phyloP scores from a whole-genome alignment of 2,797 vertebrate species.

The Cuculus canorus region DNA sequence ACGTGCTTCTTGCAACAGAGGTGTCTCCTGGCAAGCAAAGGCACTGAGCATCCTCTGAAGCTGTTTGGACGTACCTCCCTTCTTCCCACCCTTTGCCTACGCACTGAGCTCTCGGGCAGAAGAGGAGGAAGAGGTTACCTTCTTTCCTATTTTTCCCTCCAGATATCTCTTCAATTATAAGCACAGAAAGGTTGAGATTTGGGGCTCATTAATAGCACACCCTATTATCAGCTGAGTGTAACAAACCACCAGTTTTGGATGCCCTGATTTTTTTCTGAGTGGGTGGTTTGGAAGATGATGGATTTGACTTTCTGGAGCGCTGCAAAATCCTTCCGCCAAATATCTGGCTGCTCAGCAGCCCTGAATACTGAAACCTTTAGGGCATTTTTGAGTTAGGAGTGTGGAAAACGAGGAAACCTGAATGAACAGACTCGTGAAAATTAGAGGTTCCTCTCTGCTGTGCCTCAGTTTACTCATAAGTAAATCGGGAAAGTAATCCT shows the following conservation, averaged over 20 bases:
- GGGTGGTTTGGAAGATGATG: slow-evolving; percentile 43
- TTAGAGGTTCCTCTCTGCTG: slow-evolving; percentile 58
- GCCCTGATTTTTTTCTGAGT: slow-evolving; percentile 55
- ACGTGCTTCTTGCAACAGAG: neutral
- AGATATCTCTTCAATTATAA: neutral
- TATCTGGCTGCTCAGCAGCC: slow-evolving; percentile 27
- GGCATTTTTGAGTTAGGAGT: slow-evolving; percentile 46
- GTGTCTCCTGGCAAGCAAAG: neutral
- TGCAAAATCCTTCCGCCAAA: neutral
- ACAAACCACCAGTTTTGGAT: slow-evolving; percentile 58
- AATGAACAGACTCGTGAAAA: slow-evolving; percentile 65
- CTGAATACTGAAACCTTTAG: slow-evolving; percentile 52
- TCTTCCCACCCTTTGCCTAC: neutral
- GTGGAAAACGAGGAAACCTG: slow-evolving; percentile 50
- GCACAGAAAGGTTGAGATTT: slow-evolving; percentile 18
- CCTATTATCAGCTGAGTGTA: slow-evolving; percentile 50
- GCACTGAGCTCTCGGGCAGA: neutral
- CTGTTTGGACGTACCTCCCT: neutral
- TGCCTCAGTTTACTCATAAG: slow-evolving; percentile 70
- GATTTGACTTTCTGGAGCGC: neutral
- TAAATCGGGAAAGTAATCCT: slow-evolving; percentile 51
- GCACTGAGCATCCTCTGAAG: neutral
- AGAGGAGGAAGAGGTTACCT: neutral
- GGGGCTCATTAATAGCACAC: neutral
- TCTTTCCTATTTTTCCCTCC: neutral